Percentiles rank a stretch among this genome's conserved stretches.
Evolutionary conservation across 1,140 invertebrate species (phyloP).

Genomic region (Cyphomyrmex costatus): DNA sequence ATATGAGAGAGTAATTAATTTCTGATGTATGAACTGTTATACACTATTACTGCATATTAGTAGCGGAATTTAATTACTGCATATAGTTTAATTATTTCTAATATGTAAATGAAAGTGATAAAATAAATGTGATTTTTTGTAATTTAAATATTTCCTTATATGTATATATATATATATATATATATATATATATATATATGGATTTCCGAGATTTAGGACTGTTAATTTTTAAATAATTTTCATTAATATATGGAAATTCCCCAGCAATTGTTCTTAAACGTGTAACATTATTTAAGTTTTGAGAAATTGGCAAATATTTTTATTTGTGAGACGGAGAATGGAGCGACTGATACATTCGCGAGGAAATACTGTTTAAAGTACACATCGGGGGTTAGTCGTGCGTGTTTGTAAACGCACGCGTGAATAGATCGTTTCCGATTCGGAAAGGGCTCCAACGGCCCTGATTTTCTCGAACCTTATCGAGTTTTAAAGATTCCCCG

Average conservation of each 20-base stretch:
- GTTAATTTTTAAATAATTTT: too few species aligned
- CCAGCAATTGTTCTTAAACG: background rate
- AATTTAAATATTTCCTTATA: conserved; percentile 10
- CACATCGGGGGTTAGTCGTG: conserved; percentile 53
- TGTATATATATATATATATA: too few species aligned
- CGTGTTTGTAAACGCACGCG: conserved; percentile 24
- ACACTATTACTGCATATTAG: background rate
- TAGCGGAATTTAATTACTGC: background rate
- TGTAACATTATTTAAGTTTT: conserved; percentile 3
- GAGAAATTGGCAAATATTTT: conserved; percentile 7
- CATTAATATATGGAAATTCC: background rate
- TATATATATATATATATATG: background rate
- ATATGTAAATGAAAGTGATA: background rate
- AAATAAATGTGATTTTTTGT: background rate
- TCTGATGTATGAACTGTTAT: too few species aligned
- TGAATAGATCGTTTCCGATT: conserved; percentile 54
- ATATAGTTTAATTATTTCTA: background rate
- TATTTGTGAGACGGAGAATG: background rate
- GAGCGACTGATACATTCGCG: conserved; percentile 45
- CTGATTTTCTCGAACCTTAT: conserved; percentile 62
- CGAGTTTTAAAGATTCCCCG: conserved; percentile 68
- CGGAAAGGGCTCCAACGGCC: background rate
- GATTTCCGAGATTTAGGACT: background rate
- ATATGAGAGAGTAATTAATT: conserved; percentile 7
- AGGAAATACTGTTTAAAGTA: conserved; percentile 61